Conservation (phyloP, 2,113 vertebrate genomes). For the Myxocyprinus asiaticus region DNA sequence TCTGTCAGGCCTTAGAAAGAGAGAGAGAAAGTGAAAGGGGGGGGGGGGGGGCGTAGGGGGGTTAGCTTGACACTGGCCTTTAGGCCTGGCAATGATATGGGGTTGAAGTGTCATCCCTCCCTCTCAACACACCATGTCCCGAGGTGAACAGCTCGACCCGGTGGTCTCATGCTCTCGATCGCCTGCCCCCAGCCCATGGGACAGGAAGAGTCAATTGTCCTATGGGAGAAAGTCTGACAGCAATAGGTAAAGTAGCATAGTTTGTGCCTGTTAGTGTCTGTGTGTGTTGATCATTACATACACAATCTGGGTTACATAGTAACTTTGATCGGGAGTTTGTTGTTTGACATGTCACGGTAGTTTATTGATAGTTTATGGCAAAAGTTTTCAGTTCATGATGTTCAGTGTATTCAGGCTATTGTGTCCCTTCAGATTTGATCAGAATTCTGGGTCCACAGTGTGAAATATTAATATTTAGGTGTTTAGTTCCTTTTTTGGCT, state of each 20-base stretch:
- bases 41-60: constrained; percentile 36
- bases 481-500: constrained; percentile 28
- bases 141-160: constrained; percentile 63
- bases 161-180: constrained; percentile 61
- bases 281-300: neutral
- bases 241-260: constrained; percentile 66
- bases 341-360: neutral
- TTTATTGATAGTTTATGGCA: neutral
- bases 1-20: constrained; percentile 13
- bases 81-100: constrained; percentile 57
- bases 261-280: constrained; percentile 19
- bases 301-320: neutral
- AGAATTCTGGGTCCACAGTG: neutral
- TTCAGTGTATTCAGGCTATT: neutral
- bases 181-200: constrained; percentile 64
- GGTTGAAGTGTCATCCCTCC: constrained; percentile 56
- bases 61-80: constrained; percentile 54
- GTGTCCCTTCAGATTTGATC: neutral
- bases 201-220: constrained; percentile 69
- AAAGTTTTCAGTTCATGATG: neutral
- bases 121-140: constrained; percentile 68
- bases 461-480: constrained; percentile 17
- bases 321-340: neutral
- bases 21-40: constrained; percentile 1
- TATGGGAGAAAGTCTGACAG: constrained; percentile 62